Conservation (phyloP, 2,888 invertebrate species). For the Leucophora obtusa region DNA sequence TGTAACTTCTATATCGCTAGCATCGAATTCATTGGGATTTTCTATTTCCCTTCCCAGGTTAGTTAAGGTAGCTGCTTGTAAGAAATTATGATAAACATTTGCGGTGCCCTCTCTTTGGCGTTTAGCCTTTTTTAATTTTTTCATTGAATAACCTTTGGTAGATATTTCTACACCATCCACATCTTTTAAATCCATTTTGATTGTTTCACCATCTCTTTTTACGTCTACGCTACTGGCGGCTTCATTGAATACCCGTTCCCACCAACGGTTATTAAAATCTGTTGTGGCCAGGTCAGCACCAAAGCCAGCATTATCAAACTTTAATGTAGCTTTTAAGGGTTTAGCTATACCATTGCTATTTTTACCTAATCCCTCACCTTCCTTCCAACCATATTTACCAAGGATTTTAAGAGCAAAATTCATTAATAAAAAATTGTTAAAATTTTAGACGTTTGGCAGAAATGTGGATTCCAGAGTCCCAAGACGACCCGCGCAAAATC, state of each 20-base stretch:
- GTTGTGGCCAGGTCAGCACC: constrained; percentile 85
- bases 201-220: constrained; percentile 67
- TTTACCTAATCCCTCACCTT: constrained; percentile 86
- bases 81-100: constrained; percentile 71
- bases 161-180: constrained; percentile 75
- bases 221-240: constrained; percentile 85
- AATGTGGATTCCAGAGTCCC: too few relatives aligned
- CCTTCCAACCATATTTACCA: constrained; percentile 77
- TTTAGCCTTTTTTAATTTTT: constrained; percentile 69
- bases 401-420: constrained; percentile 76
- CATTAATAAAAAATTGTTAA: constrained; percentile 67
- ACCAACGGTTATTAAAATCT: constrained; percentile 91
- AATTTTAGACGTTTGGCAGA: background rate
- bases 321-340: constrained; percentile 88
- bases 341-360: constrained; percentile 87
- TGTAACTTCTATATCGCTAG: constrained; percentile 71
- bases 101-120: constrained; percentile 31
- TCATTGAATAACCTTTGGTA: constrained; percentile 69
- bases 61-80: constrained; percentile 72
- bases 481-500: too few relatives aligned
- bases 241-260: constrained; percentile 88
- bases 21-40: constrained; percentile 68
- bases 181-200: constrained; percentile 70
- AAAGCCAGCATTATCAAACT: constrained; percentile 87
- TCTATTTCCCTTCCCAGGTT: constrained; percentile 70